Base-by-base conservation (phyloP, 2,888 invertebrate species). In the Fragum sueziense region DNA sequence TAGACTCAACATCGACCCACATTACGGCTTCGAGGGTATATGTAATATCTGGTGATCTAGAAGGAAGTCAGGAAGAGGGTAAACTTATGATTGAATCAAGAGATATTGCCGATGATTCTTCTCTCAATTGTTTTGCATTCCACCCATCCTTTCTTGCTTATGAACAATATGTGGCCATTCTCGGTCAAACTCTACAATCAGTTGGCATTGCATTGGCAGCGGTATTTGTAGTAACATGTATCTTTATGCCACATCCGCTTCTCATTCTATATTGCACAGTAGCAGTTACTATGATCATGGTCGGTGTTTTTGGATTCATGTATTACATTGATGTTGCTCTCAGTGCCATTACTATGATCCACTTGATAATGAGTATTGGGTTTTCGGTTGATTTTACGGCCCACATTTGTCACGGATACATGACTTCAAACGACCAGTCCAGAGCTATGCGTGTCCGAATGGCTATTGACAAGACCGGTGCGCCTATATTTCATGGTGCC, bases 21-120 rank as follows among this genome's bases (percentile, higher is more conserved):
- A 78, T 83, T 17, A 34, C 96, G 6, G 97, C 97, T 0, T 97
- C 97, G 67, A 94, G 98, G 77, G 97, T 97, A 90, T 94, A 98
- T 67, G 96, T 98, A 68, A 97, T 97, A 93, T 97, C 97, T 0
- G 96, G 97, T 2, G 97, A 97, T 89, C 97, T 98, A 65, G 96
- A 96, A 71, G 97, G 97, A 71, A 97, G 97, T n/a, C 79, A 80
- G 17, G 77, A 74, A 17, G 89, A 91, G 79, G 88, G 88, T 0
- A 70, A 84, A 14, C 69, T 89, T 69, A 90, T 91, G 88, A 31
- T 86, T 17, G 22, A 78, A 37, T 79, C 89, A 72, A 75, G 91
- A 25, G 82, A 86, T 25, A 73, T 90, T 4, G 87, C 89, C 0
- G 69, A 83, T 52, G 59, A 29, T 59, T 69, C 76, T 31, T 87